Evolutionary conservation across 92 coral and sea anemone genomes (phyloP), one percentile per base, ranked within the genome.

Genomic region (Heteractis magnifica): DNA sequence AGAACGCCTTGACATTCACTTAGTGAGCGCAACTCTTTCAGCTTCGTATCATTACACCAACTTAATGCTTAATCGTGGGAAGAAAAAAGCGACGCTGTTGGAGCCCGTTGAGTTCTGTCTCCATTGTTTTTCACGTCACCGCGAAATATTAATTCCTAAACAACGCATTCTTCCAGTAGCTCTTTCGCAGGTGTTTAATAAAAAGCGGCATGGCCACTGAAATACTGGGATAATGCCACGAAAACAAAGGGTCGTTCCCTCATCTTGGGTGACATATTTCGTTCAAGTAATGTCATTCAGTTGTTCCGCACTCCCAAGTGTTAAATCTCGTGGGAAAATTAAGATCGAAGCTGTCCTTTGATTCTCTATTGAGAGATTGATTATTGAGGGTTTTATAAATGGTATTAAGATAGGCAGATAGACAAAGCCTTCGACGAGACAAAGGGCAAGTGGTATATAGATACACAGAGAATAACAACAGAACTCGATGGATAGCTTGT

Each of bases 321-420:
- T 56, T 78, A 34, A 26, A 50, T 78, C 58, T 11, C 81, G 81
- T 78, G 81, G 81, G 81, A 78, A 78, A 78, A 76, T 76, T 20
- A 26, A 51, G 62, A 14, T 12, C 21, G 6, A 2, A 50, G 34
- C 5, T 51, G 56, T 52, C 52, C 18, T 51, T 5, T 50, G 41
- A 15, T 52, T 52, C 5, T 15, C 52, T 19, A 52, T 49, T 52
- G 60, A 55, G 44, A 76, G 79, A 76, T 50, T 52, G 79, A 76
- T 16, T 76, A 50, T 75, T 52, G 23, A 19, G 44, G 65, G 64
- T 76, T 51, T 20, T 23, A 52, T 1, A 44, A 26, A n/a, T 71
- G 26, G 76, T 44, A 4, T 23, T n/a, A 5, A 71, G 48, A 49
- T 34, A 62, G 23, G 20, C 0, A 10, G 70, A 62, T 68, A 68